These are phyloP conservation scores for Paragorgia papillata DNA, from an alignment of 92 coral and sea anemone genomes.

Conservation along the genomic window DNA sequence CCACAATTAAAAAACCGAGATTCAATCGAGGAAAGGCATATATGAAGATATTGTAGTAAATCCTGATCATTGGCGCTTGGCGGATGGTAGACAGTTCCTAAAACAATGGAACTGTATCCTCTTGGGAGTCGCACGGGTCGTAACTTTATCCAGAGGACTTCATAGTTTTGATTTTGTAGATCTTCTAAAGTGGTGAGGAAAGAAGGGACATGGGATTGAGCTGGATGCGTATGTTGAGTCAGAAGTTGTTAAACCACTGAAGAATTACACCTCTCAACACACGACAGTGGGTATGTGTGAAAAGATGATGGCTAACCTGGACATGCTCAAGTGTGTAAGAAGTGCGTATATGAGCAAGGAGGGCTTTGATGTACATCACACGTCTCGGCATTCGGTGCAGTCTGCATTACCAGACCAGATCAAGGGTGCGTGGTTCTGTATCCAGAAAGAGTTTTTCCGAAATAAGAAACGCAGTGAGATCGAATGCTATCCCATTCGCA, in stretches of 20 bases:
- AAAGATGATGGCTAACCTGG: conserved; percentile 12
- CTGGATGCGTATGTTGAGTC: conserved; percentile 30
- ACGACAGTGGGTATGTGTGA: conserved; percentile 29
- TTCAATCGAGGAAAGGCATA: too few species aligned
- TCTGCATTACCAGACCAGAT: conserved; percentile 1
- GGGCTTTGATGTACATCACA: conserved; percentile 10
- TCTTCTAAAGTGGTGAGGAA: background rate
- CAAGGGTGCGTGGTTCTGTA: background rate
- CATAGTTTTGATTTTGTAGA: too few species aligned
- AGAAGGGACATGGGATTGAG: conserved; percentile 22
- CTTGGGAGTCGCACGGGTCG: too few species aligned
- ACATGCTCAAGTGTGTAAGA: background rate
- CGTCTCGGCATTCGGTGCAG: conserved; percentile 8
- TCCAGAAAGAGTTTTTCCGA: conserved; percentile 5
- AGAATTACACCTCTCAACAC: conserved; percentile 15
- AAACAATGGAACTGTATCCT: too few species aligned
- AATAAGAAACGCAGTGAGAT: background rate
- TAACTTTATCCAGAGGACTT: too few species aligned
- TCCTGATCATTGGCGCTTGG: too few species aligned
- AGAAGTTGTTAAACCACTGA: conserved; percentile 24
- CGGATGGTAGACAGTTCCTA: too few species aligned
- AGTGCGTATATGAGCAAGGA: background rate
- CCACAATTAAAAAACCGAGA: too few species aligned
- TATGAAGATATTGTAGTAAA: too few species aligned
- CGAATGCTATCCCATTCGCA: conserved; percentile 10